A percentile compares a stretch with the other conserved stretches of the same genome.
Evolutionary conservation across 1,140 invertebrate species (phyloP).

Genomic region (Planococcus citri): DNA sequence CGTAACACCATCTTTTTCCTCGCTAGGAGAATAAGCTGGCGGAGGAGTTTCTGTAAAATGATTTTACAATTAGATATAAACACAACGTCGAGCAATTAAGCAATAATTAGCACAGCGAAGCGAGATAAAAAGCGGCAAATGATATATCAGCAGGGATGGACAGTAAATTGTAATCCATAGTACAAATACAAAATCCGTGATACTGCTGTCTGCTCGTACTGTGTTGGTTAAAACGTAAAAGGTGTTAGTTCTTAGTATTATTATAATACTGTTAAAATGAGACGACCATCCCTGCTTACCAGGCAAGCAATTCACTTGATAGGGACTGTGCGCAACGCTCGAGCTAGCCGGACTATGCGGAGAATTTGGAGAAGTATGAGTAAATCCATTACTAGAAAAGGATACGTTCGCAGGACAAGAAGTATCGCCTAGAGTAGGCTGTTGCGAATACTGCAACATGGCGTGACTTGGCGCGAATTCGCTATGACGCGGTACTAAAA

Average conservation of each 20-base stretch:
- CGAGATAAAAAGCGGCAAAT: no score
- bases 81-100: no score
- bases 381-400: not conserved
- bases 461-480: slow-evolving; percentile 64
- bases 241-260: no score
- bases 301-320: slow-evolving; percentile 6
- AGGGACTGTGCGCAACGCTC: not conserved
- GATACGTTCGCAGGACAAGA: not conserved
- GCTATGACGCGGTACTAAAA: slow-evolving; percentile 86
- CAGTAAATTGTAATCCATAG: no score
- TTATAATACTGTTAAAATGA: not conserved
- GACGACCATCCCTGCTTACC: not conserved
- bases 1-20: not conserved
- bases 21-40: not conserved
- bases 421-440: not conserved
- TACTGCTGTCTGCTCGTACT: no score
- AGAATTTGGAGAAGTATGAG: not conserved
- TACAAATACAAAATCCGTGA: no score
- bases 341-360: not conserved
- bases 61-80: no score
- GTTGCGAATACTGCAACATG: not conserved
- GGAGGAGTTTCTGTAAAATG: slow-evolving; percentile 9
- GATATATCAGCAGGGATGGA: no score
- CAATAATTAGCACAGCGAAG: no score
- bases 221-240: no score